These are phyloP conservation scores for Cantharis rustica DNA, from an alignment of 2,888 invertebrate species.

Conservation along the genomic window DNA sequence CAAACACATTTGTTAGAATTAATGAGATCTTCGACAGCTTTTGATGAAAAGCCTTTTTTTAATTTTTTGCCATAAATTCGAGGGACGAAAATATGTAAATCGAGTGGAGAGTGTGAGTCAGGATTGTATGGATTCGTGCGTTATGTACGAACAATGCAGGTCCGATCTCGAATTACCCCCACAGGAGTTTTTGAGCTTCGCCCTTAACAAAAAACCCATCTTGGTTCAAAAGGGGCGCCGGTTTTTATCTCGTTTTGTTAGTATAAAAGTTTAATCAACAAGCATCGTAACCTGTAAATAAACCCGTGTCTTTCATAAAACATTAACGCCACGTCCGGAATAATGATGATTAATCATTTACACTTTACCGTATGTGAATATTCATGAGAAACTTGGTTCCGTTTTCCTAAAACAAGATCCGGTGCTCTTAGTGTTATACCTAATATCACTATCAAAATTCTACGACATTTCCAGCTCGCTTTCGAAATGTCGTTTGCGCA, in stretches of 20 bases:
- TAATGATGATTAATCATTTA: constrained; percentile 57
- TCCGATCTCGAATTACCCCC: constrained; percentile 16
- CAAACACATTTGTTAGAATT: not conserved
- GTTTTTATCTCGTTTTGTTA: constrained; percentile 14
- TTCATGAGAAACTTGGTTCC: constrained; percentile 46
- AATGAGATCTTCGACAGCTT: not conserved
- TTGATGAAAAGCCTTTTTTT: not conserved
- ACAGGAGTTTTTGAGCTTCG: constrained; percentile 14
- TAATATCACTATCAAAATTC: constrained; percentile 26
- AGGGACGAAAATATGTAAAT: not conserved
- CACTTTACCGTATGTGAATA: constrained; percentile 50
- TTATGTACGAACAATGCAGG: constrained; percentile 6
- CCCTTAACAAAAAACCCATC: constrained; percentile 10
- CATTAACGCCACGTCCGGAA: constrained; percentile 53
- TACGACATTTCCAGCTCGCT: constrained; percentile 14
- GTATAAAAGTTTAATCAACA: constrained; percentile 39
- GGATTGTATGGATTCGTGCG: not conserved
- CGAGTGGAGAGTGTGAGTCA: not conserved
- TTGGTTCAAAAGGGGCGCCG: not conserved
- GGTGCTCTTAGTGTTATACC: constrained; percentile 20
- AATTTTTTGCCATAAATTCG: not conserved
- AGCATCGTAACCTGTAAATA: constrained; percentile 48
- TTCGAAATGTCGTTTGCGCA: constrained; percentile 29
- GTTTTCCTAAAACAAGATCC: constrained; percentile 28
- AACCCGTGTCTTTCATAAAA: constrained; percentile 54